Evolutionary conservation across 2,113 vertebrate species (phyloP), one percentile per base, ranked within the genome.

Genomic region (Siphamia tubifer): DNA sequence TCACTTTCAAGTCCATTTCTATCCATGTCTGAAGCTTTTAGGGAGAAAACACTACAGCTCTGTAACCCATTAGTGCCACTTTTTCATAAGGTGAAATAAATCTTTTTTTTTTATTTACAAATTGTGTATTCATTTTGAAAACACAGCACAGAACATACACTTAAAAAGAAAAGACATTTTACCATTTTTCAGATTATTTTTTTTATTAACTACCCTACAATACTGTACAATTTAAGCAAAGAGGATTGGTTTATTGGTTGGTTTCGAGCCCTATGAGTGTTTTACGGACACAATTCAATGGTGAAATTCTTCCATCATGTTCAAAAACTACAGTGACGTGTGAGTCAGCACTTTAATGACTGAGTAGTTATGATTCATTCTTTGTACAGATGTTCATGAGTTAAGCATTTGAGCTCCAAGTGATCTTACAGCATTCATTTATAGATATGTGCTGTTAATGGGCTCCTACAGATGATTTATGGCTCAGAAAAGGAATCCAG

Each of bases 181-280:
- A 47, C 40, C n/a, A 16, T 16, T 24, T 67, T 68, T 72, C 47
- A 52, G 48, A 72, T 35, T 11, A 15, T 17, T 9, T 30, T 25
- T 61, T 79, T 84, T 79, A 77, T 77, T 69, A 47, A 42, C 42
- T 40, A 43, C 56, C 64, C 69, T 73, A 83, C 39, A 68, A 17
- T 68, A 45, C 16, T 53, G 53, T 67, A 75, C 69, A 74, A 62
- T 3, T 5, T 64, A 25, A 36, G 48, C 49, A 54, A 23, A 76
- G 40, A 55, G 49, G 47, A 66, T 28, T 1, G 20, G 9, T 9
- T 15, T 12, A 20, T 12, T 1, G 3, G 19, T n/a, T 32, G 31
- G 8, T 9, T 12, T 34, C 31, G 31, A 34, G 31, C 4, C 4
- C 44, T 27, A 17, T 36, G 39, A 70, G 36, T 27, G 31, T 9